Evolutionary conservation across 2,113 vertebrate genomes (phyloP), one percentile per base, ranked within the genome.

Genomic region (Ancistrus triradiatus): DNA sequence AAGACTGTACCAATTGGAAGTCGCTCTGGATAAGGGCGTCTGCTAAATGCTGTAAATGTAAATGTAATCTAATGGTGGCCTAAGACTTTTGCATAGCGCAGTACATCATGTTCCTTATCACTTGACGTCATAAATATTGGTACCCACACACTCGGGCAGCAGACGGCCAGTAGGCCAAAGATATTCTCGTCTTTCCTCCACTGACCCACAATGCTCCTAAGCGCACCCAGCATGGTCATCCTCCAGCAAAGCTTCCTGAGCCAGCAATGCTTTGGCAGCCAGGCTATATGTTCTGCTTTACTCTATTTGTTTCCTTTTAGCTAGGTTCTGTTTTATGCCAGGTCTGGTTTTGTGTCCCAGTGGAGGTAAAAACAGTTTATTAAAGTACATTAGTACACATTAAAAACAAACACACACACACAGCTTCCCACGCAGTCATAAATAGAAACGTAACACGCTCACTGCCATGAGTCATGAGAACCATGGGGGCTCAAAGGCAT

Each of bases 181-280:
- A 57, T 31, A 24, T 38, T 10, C 43, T 25, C 13, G 7, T 53
- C 8, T 31, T 55, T 40, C 40, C 49, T 40, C 21, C 10, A 17
- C 55, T 69, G 66, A 69, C 55, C 65, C 70, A 68, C 65, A 59
- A 63, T 63, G 52, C 52, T 64, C 60, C 48, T 48, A 43, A 59
- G 7, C 61, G n/a, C 55, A 65, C 44, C 38, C 52, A 18, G 31
- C 56, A 55, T 42, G 25, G 18, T 42, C 24, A 55, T 51, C 66
- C 57, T 61, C 24, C 58, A 53, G 69, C 56, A 38, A 43, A 51
- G 48, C 53, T 59, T 47, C 15, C 46, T 47, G 47, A 46, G 49
- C 25, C 19, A 33, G 55, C 24, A 1, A 17, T 10, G 24, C 10
- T 28, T 13, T 10, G 38, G 40, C 46, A 35, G 60, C 55, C 53